Evolutionary conservation across 2,888 invertebrate genomes (phyloP), one percentile per base, ranked within the genome.

Genomic region (Cephus sareptanus): DNA sequence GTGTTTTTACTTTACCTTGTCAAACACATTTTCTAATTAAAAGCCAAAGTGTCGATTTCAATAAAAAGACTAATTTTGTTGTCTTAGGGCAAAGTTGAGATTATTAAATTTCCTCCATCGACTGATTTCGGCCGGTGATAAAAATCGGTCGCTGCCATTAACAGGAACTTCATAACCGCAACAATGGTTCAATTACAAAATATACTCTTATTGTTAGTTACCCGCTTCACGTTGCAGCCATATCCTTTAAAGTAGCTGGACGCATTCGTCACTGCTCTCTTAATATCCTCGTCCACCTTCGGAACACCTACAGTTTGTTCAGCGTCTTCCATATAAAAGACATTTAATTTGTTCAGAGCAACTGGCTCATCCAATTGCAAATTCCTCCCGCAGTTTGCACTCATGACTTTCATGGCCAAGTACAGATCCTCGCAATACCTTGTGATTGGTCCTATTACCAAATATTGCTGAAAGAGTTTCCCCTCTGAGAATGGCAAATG

Each of bases 391-490:
- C 89, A 75, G 92, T 92, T 9, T 91, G 93, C 94, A 0, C 94
- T 93, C 92, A 96, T 93, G 3, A 95, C 91, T 85, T 93, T 93
- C 84, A 96, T 89, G 80, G 96, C 92, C 1, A 96, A 92, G 1
- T 93, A 90, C 34, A 98, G 92, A 92, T 98, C 98, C 34, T 93
- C 94, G 0, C 96, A 95, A 87, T 94, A 95, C n/a, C 97, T 93
- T 35, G 95, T 93, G 92, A 98, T 94, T 0, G 98, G 98, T 0
- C 96, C 96, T 69, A 95, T 86, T 0, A 93, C 93, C 34, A 95
- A 89, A 87, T 93, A 94, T 75, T 92, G 90, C 0, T 89, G 83
- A 86, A 94, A 94, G 9, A 91, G 86, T 13, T 91, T 89, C 83
- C 94, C 94, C 0, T 88, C 85, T 2, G 93, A 87, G 1, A 90